Percentiles rank a stretch among this genome's conserved stretches.
phyloP scores from a whole-genome alignment of 2,113 vertebrate species.

The Sinocyclocheilus rhinocerous region DNA sequence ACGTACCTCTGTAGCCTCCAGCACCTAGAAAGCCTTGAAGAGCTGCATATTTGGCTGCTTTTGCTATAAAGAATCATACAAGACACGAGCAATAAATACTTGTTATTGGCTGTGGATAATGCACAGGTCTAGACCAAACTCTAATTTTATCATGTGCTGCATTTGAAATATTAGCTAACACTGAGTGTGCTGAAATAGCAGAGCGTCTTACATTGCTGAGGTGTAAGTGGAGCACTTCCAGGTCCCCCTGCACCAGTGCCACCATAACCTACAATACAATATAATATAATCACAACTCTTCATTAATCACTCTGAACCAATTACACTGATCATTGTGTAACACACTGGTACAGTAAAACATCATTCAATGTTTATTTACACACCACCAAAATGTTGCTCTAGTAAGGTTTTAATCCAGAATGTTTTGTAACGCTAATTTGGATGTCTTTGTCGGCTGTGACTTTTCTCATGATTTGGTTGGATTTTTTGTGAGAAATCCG shows the following conservation, averaged over 20 bases:
- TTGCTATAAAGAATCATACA: constrained; percentile 60
- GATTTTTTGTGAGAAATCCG: not conserved
- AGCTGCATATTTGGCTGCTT: constrained; percentile 69
- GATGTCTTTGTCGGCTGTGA: not conserved
- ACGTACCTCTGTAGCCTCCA: constrained; percentile 74
- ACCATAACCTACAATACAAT: constrained; percentile 36
- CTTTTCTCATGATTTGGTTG: not conserved
- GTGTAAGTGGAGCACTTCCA: constrained; percentile 58
- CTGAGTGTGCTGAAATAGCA: not conserved
- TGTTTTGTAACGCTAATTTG: not conserved
- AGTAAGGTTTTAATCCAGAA: not conserved
- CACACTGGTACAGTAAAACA: not conserved
- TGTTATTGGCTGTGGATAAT: not conserved
- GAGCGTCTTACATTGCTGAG: constrained; percentile 54
- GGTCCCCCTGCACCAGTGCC: constrained; percentile 49
- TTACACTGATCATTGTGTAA: not conserved
- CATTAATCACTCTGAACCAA: too few relatives aligned
- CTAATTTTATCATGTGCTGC: not conserved
- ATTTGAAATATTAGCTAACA: not conserved
- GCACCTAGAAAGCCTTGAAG: constrained; percentile 72
- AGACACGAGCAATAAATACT: not conserved
- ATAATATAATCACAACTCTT: constrained; percentile 5
- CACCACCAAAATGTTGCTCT: not conserved
- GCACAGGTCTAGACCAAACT: not conserved
- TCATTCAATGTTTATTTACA: not conserved